Percentiles rank a stretch among this genome's conserved stretches.
Evolutionary conservation across 30 jellyfish, hydroid and myxozoan species (phyloP).

Genomic region (Turritopsis dohrnii): DNA sequence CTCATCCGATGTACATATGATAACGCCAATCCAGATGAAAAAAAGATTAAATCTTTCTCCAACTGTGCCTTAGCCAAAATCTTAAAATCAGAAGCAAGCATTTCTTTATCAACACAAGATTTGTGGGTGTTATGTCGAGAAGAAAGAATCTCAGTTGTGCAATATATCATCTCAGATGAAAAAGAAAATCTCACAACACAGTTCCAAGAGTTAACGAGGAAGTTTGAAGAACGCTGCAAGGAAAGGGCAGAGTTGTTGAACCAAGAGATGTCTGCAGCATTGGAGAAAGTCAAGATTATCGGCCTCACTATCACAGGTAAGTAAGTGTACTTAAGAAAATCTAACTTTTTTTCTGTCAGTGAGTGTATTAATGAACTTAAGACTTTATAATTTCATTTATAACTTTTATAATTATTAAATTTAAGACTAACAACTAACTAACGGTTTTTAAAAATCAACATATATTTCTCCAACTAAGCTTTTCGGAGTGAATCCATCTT

Average conservation of each 20-base stretch:
- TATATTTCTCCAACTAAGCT: too few relatives aligned
- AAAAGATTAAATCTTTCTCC: slow-evolving; percentile 3
- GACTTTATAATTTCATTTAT: too few relatives aligned
- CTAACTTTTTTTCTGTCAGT: too few relatives aligned
- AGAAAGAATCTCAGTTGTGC: slow-evolving; percentile 29
- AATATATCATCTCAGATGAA: slow-evolving; percentile 9
- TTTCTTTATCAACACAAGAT: slow-evolving; percentile 5
- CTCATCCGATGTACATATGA: not conserved
- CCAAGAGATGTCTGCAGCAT: slow-evolving; percentile 41
- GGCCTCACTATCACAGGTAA: slow-evolving; percentile 52
- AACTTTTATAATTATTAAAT: too few relatives aligned
- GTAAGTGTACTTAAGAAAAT: too few relatives aligned
- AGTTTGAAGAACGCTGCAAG: slow-evolving; percentile 29
- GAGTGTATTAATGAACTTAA: not conserved
- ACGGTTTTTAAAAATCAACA: too few relatives aligned
- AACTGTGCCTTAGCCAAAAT: slow-evolving; percentile 22
- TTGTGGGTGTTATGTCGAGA: slow-evolving; percentile 35
- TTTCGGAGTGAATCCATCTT: too few relatives aligned
- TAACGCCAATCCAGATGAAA: not conserved
- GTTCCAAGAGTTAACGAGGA: slow-evolving; percentile 14
- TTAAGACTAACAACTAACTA: too few relatives aligned
- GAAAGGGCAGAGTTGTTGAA: slow-evolving; percentile 13
- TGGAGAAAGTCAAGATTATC: slow-evolving; percentile 23
- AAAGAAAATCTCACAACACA: slow-evolving; percentile 10
- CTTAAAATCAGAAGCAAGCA: not conserved